phyloP scores from a whole-genome alignment of 2,113 vertebrate species.

The Uria aalge region DNA sequence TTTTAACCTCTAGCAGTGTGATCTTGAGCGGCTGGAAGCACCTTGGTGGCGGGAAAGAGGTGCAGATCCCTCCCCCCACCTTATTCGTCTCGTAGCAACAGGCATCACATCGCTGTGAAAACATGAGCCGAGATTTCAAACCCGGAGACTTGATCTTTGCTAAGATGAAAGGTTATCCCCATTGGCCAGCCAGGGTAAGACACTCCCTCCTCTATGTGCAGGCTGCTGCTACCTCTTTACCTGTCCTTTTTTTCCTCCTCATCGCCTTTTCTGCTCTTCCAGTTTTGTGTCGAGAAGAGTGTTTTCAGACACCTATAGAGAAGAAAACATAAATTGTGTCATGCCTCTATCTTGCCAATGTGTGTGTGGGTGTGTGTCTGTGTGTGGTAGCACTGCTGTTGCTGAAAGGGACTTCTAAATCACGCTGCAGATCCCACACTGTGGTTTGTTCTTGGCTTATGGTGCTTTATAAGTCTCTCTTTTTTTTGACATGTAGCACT shows the following conservation, averaged over 20 bases:
- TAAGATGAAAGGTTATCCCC: constrained; percentile 97
- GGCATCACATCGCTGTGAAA: neutral
- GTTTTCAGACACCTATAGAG: neutral
- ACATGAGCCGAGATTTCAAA: constrained; percentile 89
- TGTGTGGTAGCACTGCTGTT: neutral
- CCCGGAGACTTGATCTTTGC: constrained; percentile 92
- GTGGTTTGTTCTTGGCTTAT: neutral
- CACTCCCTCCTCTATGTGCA: neutral
- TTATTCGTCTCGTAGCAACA: neutral
- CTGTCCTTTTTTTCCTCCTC: neutral
- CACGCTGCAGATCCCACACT: neutral
- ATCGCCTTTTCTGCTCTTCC: neutral
- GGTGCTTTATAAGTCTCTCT: neutral
- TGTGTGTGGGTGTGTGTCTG: neutral
- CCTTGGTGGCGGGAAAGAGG: neutral
- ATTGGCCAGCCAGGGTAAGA: constrained; percentile 91
- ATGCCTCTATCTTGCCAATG: neutral
- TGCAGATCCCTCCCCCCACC: neutral
- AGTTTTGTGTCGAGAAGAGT: neutral
- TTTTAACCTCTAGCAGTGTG: neutral
- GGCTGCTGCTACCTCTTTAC: neutral
- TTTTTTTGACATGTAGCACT: neutral
- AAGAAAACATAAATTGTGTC: neutral
- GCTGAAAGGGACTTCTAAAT: neutral
- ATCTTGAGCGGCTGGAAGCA: neutral